Evolutionary conservation across 2,797 vertebrate genomes (phyloP).

Genomic region (Schizothorax lantsangensis): DNA sequence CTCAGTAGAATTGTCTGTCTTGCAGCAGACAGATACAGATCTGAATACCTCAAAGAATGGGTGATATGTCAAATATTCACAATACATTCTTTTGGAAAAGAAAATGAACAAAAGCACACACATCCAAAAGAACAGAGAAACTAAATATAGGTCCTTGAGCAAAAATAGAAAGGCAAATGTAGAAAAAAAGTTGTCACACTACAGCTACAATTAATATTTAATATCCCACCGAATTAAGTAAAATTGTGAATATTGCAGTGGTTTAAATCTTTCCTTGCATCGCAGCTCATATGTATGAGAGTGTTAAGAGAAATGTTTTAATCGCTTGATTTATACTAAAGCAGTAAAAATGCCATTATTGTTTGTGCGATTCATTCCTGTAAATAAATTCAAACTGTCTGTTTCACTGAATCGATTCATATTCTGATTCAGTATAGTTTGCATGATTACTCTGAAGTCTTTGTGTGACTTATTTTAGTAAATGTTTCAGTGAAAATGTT

Average conservation of each 20-base stretch:
- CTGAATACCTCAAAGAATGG: constrained; percentile 3
- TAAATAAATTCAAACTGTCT: background rate
- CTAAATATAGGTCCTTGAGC: constrained; percentile 10
- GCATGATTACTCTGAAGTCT: background rate
- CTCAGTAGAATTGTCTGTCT: background rate
- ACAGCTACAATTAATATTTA: background rate
- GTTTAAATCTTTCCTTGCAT: background rate
- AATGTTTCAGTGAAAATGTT: background rate
- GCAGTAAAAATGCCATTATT: background rate
- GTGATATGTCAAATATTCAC: background rate
- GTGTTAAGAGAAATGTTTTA: background rate
- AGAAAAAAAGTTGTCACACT: background rate
- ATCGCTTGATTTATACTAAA: background rate
- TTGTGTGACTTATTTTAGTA: background rate
- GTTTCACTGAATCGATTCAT: background rate
- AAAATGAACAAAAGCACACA: background rate
- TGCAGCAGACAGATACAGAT: constrained; percentile 7
- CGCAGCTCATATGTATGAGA: background rate
- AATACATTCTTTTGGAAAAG: background rate
- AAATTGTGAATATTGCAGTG: background rate
- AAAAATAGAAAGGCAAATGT: constrained; percentile 5
- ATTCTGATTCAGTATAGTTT: background rate
- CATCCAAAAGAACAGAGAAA: background rate
- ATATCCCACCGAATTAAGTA: background rate
- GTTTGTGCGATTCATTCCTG: background rate